phyloP scores from a whole-genome alignment of 92 coral and sea anemone species.

The Ricordea florida region DNA sequence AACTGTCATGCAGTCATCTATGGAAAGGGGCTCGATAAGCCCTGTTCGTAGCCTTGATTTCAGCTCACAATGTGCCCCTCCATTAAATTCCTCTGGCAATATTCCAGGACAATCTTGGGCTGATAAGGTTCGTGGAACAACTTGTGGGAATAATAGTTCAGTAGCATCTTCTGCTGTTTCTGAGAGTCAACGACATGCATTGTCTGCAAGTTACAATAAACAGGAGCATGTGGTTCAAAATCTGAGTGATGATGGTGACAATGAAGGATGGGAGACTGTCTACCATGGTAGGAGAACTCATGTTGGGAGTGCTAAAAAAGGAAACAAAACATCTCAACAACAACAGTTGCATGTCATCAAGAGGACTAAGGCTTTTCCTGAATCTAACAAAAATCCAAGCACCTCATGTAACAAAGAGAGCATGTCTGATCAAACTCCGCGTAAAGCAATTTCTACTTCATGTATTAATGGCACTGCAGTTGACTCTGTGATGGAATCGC shows the following conservation, averaged over 20 bases:
- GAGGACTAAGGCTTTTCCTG: neutral
- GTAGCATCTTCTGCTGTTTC: conserved; percentile 51
- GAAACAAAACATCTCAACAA: neutral
- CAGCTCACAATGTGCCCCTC: conserved; percentile 30
- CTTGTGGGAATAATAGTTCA: conserved; percentile 26
- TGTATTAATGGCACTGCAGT: too few relatives aligned
- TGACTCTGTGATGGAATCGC: too few relatives aligned
- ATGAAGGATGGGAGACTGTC: conserved; percentile 98
- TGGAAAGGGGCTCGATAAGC: conserved; percentile 64
- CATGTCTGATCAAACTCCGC: neutral
- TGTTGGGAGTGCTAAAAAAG: conserved; percentile 17
- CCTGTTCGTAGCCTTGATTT: conserved; percentile 81
- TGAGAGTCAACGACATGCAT: conserved; percentile 5
- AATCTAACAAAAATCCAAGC: neutral
- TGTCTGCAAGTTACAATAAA: neutral
- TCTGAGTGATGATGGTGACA: conserved; percentile 59
- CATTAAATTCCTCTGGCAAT: conserved; percentile 25
- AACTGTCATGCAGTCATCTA: conserved; percentile 56
- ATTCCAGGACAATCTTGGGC: conserved; percentile 88
- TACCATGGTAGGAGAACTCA: conserved; percentile 79
- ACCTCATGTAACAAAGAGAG: neutral
- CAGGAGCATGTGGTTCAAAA: conserved; percentile 26
- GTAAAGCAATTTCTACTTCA: neutral
- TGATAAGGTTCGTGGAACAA: conserved; percentile 88
- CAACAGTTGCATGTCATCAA: neutral